Evolutionary conservation across 2,888 invertebrate genomes (phyloP).

Genomic region (Argyresthia goedartella): DNA sequence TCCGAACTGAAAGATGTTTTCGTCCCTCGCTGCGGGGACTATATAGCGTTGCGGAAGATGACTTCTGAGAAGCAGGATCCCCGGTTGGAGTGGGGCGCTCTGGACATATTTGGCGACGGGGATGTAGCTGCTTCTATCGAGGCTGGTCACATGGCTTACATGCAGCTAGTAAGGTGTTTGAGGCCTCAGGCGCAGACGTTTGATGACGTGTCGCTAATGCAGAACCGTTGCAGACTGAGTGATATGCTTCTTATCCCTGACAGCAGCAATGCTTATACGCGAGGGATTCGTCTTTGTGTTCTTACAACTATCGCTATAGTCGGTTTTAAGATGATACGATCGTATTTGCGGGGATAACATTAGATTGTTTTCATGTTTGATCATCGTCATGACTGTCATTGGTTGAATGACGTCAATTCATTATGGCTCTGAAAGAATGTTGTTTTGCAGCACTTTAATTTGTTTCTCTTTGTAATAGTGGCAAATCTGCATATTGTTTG

Average conservation of each 20-base stretch:
- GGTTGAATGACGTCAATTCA: no score
- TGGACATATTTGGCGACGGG: conserved; percentile 55
- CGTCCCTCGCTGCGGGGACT: conserved; percentile 52
- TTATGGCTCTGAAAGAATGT: no score
- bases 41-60: conserved; percentile 32
- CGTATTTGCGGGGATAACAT: not conserved
- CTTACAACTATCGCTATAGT: not conserved
- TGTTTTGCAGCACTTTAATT: no score
- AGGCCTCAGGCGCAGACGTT: conserved; percentile 53
- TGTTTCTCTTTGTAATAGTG: no score
- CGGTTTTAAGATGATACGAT: not conserved
- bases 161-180: conserved; percentile 38
- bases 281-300: not conserved
- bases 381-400: no score
- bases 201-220: conserved; percentile 30
- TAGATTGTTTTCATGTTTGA: no score
- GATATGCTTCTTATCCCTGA: not conserved
- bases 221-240: not conserved
- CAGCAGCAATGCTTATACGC: not conserved
- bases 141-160: conserved; percentile 50
- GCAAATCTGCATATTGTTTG: no score
- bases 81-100: conserved; percentile 48
- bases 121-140: conserved; percentile 51
- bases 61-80: conserved; percentile 20
- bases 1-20: conserved; percentile 37